Evolutionary conservation across 1,140 invertebrate species (phyloP), one percentile per base, ranked within the genome.

Genomic region (Drosophila nasuta): DNA sequence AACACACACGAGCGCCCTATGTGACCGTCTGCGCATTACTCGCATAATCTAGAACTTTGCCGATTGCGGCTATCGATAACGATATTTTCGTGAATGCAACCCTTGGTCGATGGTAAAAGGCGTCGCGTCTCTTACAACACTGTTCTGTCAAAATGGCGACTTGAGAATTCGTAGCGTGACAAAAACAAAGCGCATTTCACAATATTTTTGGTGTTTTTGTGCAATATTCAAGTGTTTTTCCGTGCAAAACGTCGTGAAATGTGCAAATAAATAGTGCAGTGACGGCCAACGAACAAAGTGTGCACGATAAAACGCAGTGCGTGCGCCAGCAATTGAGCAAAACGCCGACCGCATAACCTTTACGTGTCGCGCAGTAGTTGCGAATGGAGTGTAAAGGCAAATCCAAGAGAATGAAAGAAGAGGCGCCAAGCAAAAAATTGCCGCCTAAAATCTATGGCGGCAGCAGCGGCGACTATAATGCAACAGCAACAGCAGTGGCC

Each of bases 341-440:
- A 83, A 65, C 20, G 85, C 85, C 77, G 85, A 88, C 85, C 85
- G 85, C 85, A 88, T 88, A 88, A 88, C 83, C 83, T 88, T 78
- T 86, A 86, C 75, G 81, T 86, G 82, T 88, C 81, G 78, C 73
- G 35, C 35, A 38, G 8, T 38, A 77, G 75, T 74, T 72, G 81
- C 77, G 83, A 89, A 87, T 89, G 85, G 85, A 88, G 78, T 83
- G 85, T 75, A 86, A 81, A 85, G 71, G 85, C 54, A 89, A 85
- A 79, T 63, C 72, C 74, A 88, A 87, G 68, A 87, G 75, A 83
- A 91, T 91, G 88, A 91, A 91, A 74, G 82, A 91, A 87, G 83
- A 91, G 82, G 87, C 87, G 87, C 82, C 87, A 91, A 91, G 82
- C 85, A 91, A 91, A 75, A 91, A 91, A 87, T 91, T 91, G 89